A percentile compares a stretch with the other conserved stretches of the same genome.
phyloP scores from a whole-genome alignment of 2,797 vertebrate genomes.

The Hemibagrus guttatus region DNA sequence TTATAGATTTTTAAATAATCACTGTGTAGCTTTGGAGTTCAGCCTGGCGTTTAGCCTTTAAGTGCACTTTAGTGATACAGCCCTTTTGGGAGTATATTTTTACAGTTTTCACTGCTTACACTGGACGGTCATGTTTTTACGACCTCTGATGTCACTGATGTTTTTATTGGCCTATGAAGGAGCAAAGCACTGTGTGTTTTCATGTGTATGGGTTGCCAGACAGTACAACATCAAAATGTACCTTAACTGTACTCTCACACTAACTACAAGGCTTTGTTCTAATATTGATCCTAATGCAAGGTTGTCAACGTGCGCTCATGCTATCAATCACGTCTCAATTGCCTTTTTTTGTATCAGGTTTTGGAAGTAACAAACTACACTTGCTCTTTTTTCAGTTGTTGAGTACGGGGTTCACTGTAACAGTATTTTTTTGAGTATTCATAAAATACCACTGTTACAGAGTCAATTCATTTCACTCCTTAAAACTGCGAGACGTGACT shows the following conservation, averaged over 20 bases:
- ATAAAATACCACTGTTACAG: neutral
- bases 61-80: constrained; percentile 52
- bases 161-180: constrained; percentile 54
- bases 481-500: no score
- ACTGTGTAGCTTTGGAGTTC: constrained; percentile 21
- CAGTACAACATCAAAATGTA: constrained; percentile 19
- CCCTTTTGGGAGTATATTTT: constrained; percentile 61
- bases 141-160: constrained; percentile 64
- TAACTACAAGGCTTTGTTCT: neutral
- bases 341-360: neutral
- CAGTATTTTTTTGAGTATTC: neutral
- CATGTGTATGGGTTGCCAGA: neutral
- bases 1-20: constrained; percentile 19
- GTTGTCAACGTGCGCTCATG: neutral
- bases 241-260: neutral
- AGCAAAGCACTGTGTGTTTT: constrained; percentile 25
- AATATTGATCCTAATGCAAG: neutral
- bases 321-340: neutral
- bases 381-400: neutral
- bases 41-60: constrained; percentile 32
- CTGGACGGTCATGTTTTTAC: constrained; percentile 58
- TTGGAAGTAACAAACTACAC: neutral
- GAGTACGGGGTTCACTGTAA: neutral
- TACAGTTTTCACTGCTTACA: constrained; percentile 64
- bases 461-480: neutral